phyloP scores from a whole-genome alignment of 1,140 invertebrate species.

The Eubasilissa regina region DNA sequence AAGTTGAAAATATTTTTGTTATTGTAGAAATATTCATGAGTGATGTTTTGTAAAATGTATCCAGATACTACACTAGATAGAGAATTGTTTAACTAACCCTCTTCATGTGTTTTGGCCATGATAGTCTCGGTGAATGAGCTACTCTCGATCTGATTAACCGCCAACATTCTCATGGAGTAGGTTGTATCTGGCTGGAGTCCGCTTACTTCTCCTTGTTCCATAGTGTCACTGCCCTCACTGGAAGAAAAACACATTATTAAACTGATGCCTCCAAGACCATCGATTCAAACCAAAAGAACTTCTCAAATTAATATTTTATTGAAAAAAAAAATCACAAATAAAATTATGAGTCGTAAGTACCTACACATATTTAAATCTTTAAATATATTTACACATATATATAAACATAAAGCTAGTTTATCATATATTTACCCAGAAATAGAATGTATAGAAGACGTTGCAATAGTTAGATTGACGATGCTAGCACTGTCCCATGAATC shows the following conservation, averaged over 20 bases:
- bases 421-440: conserved; percentile 32
- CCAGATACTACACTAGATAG: too few relatives aligned
- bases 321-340: too few relatives aligned
- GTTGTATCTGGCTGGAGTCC: conserved; percentile 83
- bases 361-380: too few relatives aligned
- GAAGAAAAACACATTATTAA: conserved; percentile 15
- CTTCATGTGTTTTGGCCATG: conserved; percentile 82
- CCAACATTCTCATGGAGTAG: conserved; percentile 85
- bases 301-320: neutral
- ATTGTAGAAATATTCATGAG: too few relatives aligned
- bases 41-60: too few relatives aligned
- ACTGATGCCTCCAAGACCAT: too few relatives aligned
- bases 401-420: neutral
- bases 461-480: conserved; percentile 56
- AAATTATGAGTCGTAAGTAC: too few relatives aligned
- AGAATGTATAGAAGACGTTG: conserved; percentile 32
- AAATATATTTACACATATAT: too few relatives aligned
- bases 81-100: conserved; percentile 77
- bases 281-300: neutral
- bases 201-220: conserved; percentile 71
- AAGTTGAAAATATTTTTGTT: too few relatives aligned
- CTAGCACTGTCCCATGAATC: conserved; percentile 56
- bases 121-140: conserved; percentile 80
- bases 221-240: conserved; percentile 52
- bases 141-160: conserved; percentile 83